Conservation (phyloP, 2,888 invertebrate species). For the Drosophila fulvimacula region DNA sequence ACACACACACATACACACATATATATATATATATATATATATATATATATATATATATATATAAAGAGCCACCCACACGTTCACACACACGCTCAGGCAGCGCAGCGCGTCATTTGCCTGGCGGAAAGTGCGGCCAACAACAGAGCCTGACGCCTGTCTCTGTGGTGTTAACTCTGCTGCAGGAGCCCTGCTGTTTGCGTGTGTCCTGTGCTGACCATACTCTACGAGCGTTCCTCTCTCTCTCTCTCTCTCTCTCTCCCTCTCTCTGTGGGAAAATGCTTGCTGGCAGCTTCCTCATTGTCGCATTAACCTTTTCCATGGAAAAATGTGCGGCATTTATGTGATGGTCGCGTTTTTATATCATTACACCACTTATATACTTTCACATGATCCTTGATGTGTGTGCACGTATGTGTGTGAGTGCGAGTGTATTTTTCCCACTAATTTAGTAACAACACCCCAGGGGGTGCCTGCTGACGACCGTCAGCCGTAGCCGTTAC, state of each 20-base stretch:
- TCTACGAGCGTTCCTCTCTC: neutral
- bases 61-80: conserved; percentile 7
- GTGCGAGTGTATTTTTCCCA: conserved; percentile 56
- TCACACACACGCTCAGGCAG: conserved; percentile 13
- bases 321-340: conserved; percentile 49
- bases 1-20: conserved; percentile 26
- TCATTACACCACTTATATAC: conserved; percentile 43
- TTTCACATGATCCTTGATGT: conserved; percentile 43
- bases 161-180: conserved; percentile 52
- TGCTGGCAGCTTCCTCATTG: conserved; percentile 56
- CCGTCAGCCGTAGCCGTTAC: conserved; percentile 32
- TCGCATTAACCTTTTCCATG: conserved; percentile 51
- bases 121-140: conserved; percentile 27
- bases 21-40: conserved; percentile 7
- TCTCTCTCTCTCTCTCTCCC: conserved; percentile 10
- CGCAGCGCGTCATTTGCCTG: conserved; percentile 37
- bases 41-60: conserved; percentile 9
- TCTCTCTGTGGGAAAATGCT: conserved; percentile 36
- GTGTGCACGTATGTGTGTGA: conserved; percentile 14
- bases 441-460: conserved; percentile 78
- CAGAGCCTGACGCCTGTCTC: conserved; percentile 25
- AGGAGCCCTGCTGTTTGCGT: conserved; percentile 28
- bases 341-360: conserved; percentile 52
- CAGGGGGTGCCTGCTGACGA: conserved; percentile 63
- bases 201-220: conserved; percentile 25